Base-by-base conservation (phyloP, 1,140 invertebrate genomes). In the Berghia stephanieae region DNA sequence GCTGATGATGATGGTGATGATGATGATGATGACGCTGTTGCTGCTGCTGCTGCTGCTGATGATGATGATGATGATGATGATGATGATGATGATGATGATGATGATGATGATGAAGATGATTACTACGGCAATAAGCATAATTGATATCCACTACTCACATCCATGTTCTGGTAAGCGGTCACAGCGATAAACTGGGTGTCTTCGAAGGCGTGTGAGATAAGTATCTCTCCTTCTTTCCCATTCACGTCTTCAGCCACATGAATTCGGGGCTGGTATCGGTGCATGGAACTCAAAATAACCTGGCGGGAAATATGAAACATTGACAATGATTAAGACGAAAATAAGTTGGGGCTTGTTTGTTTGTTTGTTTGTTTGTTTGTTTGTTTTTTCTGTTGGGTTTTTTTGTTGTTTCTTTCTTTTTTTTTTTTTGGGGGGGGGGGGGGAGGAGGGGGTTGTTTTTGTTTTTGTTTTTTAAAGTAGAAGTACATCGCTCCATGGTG, bases 141-240 rank as follows among this genome's bases (percentile, higher is more conserved):
- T 63, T 36, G 34, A 10, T 31, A 27, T 63, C 31, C 38, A 31
- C 38, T 76, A 91, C 93, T 93, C 86, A 97, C 96, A 89, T 97
- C 93, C 86, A 99, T 97, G 89, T 99, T 99, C 89, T 99, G 98
- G 90, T 99, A 99, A 3, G 98, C 98, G 0, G 98, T 99, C 3
- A 99, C 98, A 0, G 97, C 98, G 16, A 96, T 99, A 90, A 99
- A 99, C 77, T 94, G 93, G 0, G 98, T 99, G 90, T 99, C 98
- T 1, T 94, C 92, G 89, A 99, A 99, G 24, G 96, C 93, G 89
- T 98, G 99, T 0, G 96, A 49, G 16, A 79, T 60, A 2, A 79
- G 38, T 4, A 46, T 38, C 76, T 63, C 74, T 66, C 67, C 79
- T 68, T 68, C 60, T 63, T 74, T 70, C 67, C 38, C 83, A 52